Evolutionary conservation across 2,113 vertebrate genomes (phyloP).

Genomic region (Ochotona curzoniae): DNA sequence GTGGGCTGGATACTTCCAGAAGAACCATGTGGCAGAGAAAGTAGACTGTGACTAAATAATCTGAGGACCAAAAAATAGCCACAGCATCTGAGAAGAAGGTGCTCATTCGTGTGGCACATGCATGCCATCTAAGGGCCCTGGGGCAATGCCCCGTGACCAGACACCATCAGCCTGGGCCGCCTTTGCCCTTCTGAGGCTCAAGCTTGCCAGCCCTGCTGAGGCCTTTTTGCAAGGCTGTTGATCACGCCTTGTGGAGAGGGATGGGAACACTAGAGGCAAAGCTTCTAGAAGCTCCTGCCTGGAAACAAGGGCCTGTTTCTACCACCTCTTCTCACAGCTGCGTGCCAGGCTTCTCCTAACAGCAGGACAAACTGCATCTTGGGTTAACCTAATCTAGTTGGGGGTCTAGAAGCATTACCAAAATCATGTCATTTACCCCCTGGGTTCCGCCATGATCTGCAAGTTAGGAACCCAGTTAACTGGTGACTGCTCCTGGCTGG

Average conservation of each 20-base stretch:
- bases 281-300: background rate
- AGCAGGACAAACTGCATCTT: background rate
- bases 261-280: background rate
- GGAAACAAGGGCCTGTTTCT: background rate
- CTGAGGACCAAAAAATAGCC: background rate
- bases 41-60: background rate
- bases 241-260: background rate
- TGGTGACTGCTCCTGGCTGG: background rate
- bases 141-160: background rate
- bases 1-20: background rate
- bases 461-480: background rate
- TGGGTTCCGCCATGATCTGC: background rate
- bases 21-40: background rate
- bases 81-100: background rate
- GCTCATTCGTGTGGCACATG: background rate
- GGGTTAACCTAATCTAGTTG: background rate
- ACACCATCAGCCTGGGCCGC: background rate
- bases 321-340: background rate
- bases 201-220: background rate
- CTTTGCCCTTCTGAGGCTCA: background rate
- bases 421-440: background rate
- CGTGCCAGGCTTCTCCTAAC: background rate
- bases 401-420: background rate
- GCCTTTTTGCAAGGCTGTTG: background rate
- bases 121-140: background rate